Percentiles rank a stretch among this genome's conserved stretches.
These are phyloP conservation scores for Samia ricini DNA, from an alignment of 1,140 invertebrate species.

Conservation along the genomic window DNA sequence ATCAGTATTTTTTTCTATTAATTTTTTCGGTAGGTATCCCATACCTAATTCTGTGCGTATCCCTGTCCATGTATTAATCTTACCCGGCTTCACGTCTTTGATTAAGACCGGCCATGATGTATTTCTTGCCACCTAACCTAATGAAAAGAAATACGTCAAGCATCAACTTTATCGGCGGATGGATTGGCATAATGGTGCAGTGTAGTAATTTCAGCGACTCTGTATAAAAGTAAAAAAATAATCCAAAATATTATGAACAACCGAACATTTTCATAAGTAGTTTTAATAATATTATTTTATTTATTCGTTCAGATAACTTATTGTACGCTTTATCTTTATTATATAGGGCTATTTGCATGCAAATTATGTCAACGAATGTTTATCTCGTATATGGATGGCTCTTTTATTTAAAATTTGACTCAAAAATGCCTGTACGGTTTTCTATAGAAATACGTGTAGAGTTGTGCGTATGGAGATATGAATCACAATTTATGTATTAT, in stretches of 20 bases:
- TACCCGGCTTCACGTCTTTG: constrained; percentile 59
- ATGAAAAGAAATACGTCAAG: constrained; percentile 74
- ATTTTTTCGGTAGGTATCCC: not conserved
- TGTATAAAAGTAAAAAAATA: too few relatives aligned
- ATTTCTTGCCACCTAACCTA: constrained; percentile 70
- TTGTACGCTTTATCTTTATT: constrained; percentile 39
- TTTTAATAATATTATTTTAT: constrained; percentile 14
- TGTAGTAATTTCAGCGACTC: too few relatives aligned
- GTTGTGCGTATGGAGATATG: not conserved
- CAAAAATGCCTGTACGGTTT: constrained; percentile 15
- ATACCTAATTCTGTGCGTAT: constrained; percentile 17
- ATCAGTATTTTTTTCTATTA: not conserved
- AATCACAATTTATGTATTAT: constrained; percentile 1
- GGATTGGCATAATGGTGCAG: constrained; percentile 64
- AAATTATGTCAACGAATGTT: constrained; percentile 43
- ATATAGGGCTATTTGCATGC: constrained; percentile 47
- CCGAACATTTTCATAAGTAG: too few relatives aligned
- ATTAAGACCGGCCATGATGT: constrained; percentile 71
- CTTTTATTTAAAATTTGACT: constrained; percentile 31
- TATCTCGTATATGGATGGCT: constrained; percentile 19
- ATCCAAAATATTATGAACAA: too few relatives aligned
- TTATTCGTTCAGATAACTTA: constrained; percentile 26
- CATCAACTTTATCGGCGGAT: constrained; percentile 69
- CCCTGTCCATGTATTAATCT: constrained; percentile 67
- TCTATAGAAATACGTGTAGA: constrained; percentile 1